Evolutionary conservation across 1,140 invertebrate species (phyloP).

Genomic region (Oryctes rhinoceros): DNA sequence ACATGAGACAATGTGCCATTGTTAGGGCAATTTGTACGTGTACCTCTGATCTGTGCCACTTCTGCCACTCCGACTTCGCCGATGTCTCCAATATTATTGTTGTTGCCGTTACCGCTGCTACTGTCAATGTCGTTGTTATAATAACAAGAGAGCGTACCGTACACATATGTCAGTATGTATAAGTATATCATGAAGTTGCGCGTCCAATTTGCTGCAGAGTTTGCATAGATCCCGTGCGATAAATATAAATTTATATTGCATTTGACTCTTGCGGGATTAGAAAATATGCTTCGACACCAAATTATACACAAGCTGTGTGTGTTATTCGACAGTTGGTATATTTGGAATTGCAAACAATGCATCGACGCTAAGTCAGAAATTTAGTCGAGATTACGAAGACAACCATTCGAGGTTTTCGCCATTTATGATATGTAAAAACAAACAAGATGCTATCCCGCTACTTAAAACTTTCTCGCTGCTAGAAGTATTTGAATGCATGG

Average conservation of each 20-base stretch:
- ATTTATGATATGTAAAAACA: background rate
- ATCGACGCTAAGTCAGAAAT: background rate
- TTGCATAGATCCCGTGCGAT: background rate
- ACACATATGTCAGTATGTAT: slow-evolving; percentile 12
- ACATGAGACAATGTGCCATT: slow-evolving; percentile 50
- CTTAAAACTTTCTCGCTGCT: too few species aligned
- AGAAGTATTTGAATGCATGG: too few species aligned
- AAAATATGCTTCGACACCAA: background rate
- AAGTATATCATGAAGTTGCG: slow-evolving; percentile 11
- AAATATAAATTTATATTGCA: slow-evolving; percentile 11
- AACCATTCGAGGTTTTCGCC: background rate
- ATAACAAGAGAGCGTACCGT: background rate
- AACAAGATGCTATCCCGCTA: too few species aligned
- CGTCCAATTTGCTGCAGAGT: background rate
- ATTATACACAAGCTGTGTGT: background rate
- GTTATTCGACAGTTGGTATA: background rate
- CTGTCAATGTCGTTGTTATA: background rate
- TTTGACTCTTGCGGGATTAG: slow-evolving; percentile 8
- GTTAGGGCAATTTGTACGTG: slow-evolving; percentile 47
- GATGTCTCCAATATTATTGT: slow-evolving; percentile 25
- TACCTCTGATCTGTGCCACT: slow-evolving; percentile 17
- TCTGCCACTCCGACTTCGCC: background rate
- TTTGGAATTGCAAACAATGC: background rate
- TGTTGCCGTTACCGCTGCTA: background rate
- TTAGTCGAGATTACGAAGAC: background rate